Conservation (phyloP, 2,888 invertebrate genomes). For the Silvanus unidentatus region DNA sequence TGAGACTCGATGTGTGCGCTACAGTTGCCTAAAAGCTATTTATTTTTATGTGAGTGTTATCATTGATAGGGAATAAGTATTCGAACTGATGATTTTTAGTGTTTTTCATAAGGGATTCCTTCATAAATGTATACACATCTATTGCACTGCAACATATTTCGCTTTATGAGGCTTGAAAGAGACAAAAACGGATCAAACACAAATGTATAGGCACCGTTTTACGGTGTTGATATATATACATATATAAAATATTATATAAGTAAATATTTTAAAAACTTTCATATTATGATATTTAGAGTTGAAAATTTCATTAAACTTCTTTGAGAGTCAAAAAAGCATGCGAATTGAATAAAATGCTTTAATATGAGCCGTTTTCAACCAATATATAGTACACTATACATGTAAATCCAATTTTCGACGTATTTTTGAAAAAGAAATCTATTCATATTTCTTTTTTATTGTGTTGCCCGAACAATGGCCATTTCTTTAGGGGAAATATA, state of each 20-base stretch:
- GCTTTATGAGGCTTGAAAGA: not conserved
- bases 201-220: too few relatives aligned
- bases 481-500: constrained; percentile 15
- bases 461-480: constrained; percentile 16
- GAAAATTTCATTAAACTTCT: too few relatives aligned
- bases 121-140: not conserved
- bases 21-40: constrained; percentile 41
- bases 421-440: constrained; percentile 18
- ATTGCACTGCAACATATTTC: not conserved
- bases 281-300: too few relatives aligned
- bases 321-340: too few relatives aligned
- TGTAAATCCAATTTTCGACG: constrained; percentile 23
- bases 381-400: constrained; percentile 16
- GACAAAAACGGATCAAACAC: too few relatives aligned
- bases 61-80: constrained; percentile 43
- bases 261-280: too few relatives aligned
- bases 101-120: constrained; percentile 29
- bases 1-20: constrained; percentile 5
- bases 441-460: constrained; percentile 20
- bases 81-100: constrained; percentile 38
- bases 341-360: constrained; percentile 17
- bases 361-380: constrained; percentile 21
- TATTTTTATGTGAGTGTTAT: constrained; percentile 49
- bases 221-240: too few relatives aligned
- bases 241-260: too few relatives aligned